Evolutionary conservation across 2,797 vertebrate genomes (phyloP).

Genomic region (Chaunax sp.): DNA sequence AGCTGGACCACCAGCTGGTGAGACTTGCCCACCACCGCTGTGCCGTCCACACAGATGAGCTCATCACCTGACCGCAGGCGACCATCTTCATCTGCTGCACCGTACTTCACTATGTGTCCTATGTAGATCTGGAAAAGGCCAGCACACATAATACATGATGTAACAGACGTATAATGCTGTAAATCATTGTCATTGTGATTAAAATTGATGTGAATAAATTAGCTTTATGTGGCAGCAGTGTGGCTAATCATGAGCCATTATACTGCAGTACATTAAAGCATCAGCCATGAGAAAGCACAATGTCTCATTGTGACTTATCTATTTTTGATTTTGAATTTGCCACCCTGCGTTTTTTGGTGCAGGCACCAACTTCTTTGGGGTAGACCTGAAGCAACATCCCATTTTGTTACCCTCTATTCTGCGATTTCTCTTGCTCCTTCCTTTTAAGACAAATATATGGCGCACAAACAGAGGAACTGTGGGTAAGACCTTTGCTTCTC

Average conservation of each 20-base stretch:
- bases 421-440: slow-evolving; percentile 40
- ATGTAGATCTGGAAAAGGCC: slow-evolving; percentile 91
- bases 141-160: not conserved
- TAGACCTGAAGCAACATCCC: slow-evolving; percentile 53
- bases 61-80: slow-evolving; percentile 97
- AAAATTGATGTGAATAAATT: not conserved
- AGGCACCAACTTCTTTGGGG: slow-evolving; percentile 50
- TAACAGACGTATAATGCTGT: not conserved
- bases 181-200: not conserved
- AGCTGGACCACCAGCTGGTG: slow-evolving; percentile 99
- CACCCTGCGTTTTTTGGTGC: slow-evolving; percentile 53
- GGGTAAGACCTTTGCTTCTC: slow-evolving; percentile 61
- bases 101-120: slow-evolving; percentile 97
- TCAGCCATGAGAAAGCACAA: not conserved
- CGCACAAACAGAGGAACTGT: slow-evolving; percentile 52
- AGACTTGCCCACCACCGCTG: slow-evolving; percentile 96
- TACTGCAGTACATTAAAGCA: slow-evolving; percentile 27
- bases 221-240: slow-evolving; percentile 1
- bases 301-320: slow-evolving; percentile 31
- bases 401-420: slow-evolving; percentile 58
- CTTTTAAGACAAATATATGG: slow-evolving; percentile 64
- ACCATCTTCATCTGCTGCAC: slow-evolving; percentile 95
- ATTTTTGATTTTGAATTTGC: slow-evolving; percentile 19
- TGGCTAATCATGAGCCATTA: slow-evolving; percentile 27
- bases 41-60: slow-evolving; percentile 97